These are phyloP conservation scores for Hemichromis elongatus DNA, from an alignment of 2,113 vertebrate genomes.

Conservation along the genomic window DNA sequence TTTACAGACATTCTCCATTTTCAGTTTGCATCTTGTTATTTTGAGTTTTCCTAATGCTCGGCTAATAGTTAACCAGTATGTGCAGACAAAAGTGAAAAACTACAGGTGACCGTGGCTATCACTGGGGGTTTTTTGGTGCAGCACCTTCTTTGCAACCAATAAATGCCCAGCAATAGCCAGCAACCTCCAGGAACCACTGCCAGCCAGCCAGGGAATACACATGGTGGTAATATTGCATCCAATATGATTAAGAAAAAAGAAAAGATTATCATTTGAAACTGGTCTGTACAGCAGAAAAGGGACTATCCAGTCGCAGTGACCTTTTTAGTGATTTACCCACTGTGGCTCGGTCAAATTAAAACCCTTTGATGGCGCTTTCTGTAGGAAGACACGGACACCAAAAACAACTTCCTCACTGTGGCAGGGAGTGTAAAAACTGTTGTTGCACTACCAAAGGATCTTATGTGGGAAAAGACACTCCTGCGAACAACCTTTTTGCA, in stretches of 20 bases:
- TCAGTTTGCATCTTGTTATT: neutral
- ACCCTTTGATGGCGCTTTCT: neutral
- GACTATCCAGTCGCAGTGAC: accelerated
- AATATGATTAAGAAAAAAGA: neutral
- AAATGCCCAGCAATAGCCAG: neutral
- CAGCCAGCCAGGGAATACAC: neutral
- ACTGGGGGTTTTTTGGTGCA: neutral
- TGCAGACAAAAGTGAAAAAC: neutral
- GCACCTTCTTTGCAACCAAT: neutral
- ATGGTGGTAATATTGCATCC: neutral
- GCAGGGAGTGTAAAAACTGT: neutral
- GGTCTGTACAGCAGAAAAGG: neutral
- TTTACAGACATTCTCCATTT: neutral
- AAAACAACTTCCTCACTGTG: neutral
- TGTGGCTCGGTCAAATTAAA: neutral
- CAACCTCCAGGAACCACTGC: neutral
- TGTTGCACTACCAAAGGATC: neutral
- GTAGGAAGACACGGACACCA: neutral
- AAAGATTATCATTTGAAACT: neutral
- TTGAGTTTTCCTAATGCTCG: neutral
- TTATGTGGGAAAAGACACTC: neutral
- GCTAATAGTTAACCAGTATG: neutral
- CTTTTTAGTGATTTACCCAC: neutral
- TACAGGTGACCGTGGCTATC: accelerated
- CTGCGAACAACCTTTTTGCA: neutral